These are phyloP conservation scores for Syritta pipiens DNA, from an alignment of 2,888 invertebrate genomes.

Conservation along the genomic window DNA sequence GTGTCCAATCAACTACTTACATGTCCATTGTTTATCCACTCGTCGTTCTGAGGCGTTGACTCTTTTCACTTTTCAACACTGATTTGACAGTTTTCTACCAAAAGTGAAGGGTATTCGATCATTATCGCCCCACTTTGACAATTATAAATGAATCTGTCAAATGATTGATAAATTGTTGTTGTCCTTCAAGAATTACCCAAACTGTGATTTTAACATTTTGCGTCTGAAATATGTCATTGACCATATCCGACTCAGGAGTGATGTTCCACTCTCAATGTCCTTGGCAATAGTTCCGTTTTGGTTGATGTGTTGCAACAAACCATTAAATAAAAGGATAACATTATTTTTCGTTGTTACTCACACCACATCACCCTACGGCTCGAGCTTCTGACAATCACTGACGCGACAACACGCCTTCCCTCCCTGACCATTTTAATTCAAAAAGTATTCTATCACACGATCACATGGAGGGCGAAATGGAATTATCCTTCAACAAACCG, in stretches of 20 bases:
- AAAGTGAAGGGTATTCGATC: slow-evolving; percentile 30
- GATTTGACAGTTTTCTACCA: slow-evolving; percentile 37
- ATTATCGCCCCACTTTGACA: slow-evolving; percentile 24
- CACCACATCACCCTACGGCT: slow-evolving; percentile 16
- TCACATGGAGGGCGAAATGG: neutral
- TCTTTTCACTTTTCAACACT: no score
- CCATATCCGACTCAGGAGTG: slow-evolving; percentile 2
- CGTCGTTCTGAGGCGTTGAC: no score
- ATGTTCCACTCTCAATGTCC: slow-evolving; percentile 5
- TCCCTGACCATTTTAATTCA: neutral
- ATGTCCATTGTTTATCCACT: no score
- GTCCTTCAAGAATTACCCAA: slow-evolving; percentile 33
- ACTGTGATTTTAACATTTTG: no score
- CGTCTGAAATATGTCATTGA: slow-evolving; percentile 34
- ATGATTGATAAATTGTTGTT: no score
- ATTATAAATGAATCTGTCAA: slow-evolving; percentile 36
- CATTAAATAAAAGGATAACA: slow-evolving; percentile 34
- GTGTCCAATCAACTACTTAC: no score
- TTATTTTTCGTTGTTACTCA: neutral
- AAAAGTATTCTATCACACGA: slow-evolving; percentile 11
- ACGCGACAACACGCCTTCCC: slow-evolving; percentile 3
- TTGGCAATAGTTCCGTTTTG: slow-evolving; percentile 5
- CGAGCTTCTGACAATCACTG: neutral
- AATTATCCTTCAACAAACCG: slow-evolving; percentile 35
- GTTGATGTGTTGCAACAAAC: slow-evolving; percentile 14